phyloP scores from a whole-genome alignment of 2,888 invertebrate genomes.

The Formica aserva region DNA sequence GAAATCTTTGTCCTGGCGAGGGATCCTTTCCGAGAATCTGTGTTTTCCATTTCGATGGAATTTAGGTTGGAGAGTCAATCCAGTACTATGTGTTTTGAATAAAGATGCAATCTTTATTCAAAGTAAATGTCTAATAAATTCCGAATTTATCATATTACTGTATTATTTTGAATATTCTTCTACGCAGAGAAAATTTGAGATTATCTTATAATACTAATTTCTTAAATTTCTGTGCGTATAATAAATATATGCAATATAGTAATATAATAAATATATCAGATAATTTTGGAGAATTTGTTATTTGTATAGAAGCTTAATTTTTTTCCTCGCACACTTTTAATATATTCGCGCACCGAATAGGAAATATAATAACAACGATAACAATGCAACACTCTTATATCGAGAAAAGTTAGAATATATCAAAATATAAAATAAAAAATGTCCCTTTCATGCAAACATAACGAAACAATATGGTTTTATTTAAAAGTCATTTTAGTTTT shows the following conservation, averaged over 20 bases:
- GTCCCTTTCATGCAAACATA: background rate
- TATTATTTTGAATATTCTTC: background rate
- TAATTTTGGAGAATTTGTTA: background rate
- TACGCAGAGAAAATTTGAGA: too few relatives aligned
- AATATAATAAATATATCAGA: background rate
- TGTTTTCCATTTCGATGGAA: constrained; percentile 5
- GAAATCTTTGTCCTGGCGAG: constrained; percentile 3
- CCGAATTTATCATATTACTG: background rate
- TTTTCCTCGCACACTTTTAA: background rate
- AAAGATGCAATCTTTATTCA: background rate
- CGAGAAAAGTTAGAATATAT: background rate
- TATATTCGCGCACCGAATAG: background rate
- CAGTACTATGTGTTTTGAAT: background rate
- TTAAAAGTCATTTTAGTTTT: background rate
- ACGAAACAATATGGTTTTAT: background rate
- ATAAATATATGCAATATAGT: background rate
- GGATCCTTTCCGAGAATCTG: background rate
- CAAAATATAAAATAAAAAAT: background rate
- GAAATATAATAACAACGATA: background rate
- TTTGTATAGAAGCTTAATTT: too few relatives aligned
- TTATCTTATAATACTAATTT: background rate
- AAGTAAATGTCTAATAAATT: background rate
- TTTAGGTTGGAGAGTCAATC: background rate
- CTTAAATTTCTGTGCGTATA: background rate
- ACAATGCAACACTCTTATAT: background rate